A percentile compares a stretch with the other conserved stretches of the same genome.
These are phyloP conservation scores for Bombus consobrinus DNA, from an alignment of 1,140 invertebrate species.

Conservation along the genomic window DNA sequence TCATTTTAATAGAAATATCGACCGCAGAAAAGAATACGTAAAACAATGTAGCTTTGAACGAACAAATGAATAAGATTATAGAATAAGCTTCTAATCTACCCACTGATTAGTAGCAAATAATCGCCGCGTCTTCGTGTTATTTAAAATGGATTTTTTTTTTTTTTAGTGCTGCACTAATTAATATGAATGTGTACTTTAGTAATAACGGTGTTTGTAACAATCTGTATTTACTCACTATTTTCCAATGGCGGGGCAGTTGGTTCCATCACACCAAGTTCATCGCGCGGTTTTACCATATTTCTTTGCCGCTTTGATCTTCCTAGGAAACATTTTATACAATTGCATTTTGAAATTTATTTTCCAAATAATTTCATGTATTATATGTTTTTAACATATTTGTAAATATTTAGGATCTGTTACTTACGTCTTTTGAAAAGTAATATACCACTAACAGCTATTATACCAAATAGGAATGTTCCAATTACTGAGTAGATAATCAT, in stretches of 20 bases:
- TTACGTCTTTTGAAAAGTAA: slow-evolving; percentile 37
- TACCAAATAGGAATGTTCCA: neutral
- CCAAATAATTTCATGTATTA: neutral
- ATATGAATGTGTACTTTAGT: neutral
- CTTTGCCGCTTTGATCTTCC: slow-evolving; percentile 41
- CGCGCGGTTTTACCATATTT: slow-evolving; percentile 40
- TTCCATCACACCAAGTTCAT: slow-evolving; percentile 59
- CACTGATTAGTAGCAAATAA: neutral
- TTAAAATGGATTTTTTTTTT: neutral
- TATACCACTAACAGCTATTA: neutral
- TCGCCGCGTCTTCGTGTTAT: neutral
- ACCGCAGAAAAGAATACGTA: neutral
- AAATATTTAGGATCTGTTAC: neutral
- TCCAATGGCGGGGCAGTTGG: slow-evolving; percentile 71
- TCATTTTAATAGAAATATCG: neutral
- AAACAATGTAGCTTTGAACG: neutral
- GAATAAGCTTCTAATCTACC: slow-evolving; percentile 5
- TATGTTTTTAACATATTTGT: neutral
- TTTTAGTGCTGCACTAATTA: slow-evolving; percentile 1
- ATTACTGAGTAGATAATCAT: neutral
- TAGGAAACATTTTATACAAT: slow-evolving; percentile 33
- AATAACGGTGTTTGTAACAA: slow-evolving; percentile 31
- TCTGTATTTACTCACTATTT: slow-evolving; percentile 64
- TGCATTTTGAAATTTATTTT: neutral
- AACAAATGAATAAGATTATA: slow-evolving; percentile 3